These are phyloP conservation scores for Parazoanthus swiftii DNA, from an alignment of 92 coral and sea anemone genomes.

Conservation along the genomic window DNA sequence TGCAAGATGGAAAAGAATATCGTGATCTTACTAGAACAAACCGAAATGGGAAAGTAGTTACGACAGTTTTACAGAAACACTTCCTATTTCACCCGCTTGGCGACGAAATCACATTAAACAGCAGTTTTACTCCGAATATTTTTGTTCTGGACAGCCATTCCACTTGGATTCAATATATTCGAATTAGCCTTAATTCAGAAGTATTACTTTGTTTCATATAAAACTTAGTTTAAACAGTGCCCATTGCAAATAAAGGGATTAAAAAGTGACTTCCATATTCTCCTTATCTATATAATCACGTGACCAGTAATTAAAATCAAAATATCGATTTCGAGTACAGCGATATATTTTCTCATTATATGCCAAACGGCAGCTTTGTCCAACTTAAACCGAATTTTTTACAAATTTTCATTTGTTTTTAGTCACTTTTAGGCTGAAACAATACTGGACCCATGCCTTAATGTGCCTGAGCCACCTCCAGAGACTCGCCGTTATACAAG, in stretches of 20 bases:
- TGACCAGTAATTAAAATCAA: background rate
- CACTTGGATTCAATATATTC: slow-evolving; percentile 1
- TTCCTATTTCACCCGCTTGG: background rate
- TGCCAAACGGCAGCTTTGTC: background rate
- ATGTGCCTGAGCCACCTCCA: background rate
- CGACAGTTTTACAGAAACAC: background rate
- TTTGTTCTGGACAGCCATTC: slow-evolving; percentile 16
- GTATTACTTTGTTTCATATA: background rate
- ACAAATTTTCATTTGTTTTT: background rate
- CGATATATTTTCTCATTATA: background rate
- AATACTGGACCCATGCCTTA: slow-evolving; percentile 31
- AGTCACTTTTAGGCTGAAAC: background rate
- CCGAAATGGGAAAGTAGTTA: background rate
- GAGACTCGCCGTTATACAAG: no score
- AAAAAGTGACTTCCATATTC: slow-evolving; percentile 22
- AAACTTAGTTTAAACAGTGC: background rate
- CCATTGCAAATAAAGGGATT: background rate
- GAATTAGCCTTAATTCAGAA: background rate
- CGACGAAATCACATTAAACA: background rate
- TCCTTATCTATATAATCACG: slow-evolving; percentile 15
- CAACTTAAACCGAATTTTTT: background rate
- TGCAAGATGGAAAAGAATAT: background rate
- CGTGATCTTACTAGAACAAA: background rate
- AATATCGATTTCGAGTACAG: background rate
- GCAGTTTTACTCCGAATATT: background rate